Evolutionary conservation across 2,888 invertebrate species (phyloP).

Genomic region (Mechanitis mazaeus): DNA sequence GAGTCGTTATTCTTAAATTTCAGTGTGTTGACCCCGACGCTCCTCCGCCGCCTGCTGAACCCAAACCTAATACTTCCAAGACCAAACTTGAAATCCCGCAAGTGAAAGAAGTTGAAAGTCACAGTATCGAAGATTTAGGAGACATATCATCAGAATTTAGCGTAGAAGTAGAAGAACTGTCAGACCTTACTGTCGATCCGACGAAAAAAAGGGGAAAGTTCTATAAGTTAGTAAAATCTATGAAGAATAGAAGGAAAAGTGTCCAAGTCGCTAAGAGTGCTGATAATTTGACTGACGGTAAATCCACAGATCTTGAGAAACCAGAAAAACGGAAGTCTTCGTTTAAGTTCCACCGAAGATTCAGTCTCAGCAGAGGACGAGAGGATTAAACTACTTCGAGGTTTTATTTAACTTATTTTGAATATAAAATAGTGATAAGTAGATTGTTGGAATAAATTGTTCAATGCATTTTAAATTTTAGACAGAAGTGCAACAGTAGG

Average conservation of each 20-base stretch:
- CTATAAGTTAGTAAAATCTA: constrained; percentile 66
- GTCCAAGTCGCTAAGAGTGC: constrained; percentile 70
- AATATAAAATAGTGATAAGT: constrained; percentile 4
- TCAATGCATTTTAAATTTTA: neutral
- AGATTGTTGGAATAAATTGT: neutral
- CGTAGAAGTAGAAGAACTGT: constrained; percentile 64
- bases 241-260: constrained; percentile 71
- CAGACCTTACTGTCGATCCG: constrained; percentile 51
- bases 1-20: constrained; percentile 26
- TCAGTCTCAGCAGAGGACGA: constrained; percentile 63
- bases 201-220: constrained; percentile 67
- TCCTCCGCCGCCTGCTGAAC: constrained; percentile 50
- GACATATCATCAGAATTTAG: constrained; percentile 72
- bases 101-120: constrained; percentile 52
- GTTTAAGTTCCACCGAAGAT: constrained; percentile 67
- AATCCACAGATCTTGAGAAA: constrained; percentile 49
- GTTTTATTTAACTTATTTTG: constrained; percentile 11
- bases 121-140: constrained; percentile 69
- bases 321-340: constrained; percentile 62
- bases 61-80: constrained; percentile 61
- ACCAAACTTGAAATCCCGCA: constrained; percentile 54
- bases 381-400: constrained; percentile 51
- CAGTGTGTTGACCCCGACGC: constrained; percentile 70
- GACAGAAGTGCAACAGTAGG: too few species aligned
- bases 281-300: constrained; percentile 57